Conservation (phyloP, 1,140 invertebrate genomes). For the Cryptotermes secundus region DNA sequence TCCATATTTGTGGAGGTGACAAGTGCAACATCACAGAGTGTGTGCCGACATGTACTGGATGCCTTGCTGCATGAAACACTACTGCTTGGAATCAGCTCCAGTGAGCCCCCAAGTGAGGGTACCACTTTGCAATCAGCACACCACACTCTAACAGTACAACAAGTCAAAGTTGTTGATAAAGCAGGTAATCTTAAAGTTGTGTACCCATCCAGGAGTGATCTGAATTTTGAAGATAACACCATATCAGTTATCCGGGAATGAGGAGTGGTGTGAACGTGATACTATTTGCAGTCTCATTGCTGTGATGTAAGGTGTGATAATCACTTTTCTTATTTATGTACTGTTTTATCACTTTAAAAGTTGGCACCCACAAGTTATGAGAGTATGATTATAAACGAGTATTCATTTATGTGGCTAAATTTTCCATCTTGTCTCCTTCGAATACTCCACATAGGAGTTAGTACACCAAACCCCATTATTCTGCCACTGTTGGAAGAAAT, state of each 20-base stretch:
- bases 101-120: background rate
- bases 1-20: slow-evolving; percentile 78
- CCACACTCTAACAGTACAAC: slow-evolving; percentile 57
- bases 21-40: slow-evolving; percentile 61
- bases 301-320: background rate
- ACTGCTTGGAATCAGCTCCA: background rate
- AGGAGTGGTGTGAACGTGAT: slow-evolving; percentile 17
- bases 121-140: slow-evolving; percentile 23
- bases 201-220: slow-evolving; percentile 75
- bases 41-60: slow-evolving; percentile 54
- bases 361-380: too few relatives aligned
- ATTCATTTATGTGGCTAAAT: too few relatives aligned
- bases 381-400: too few relatives aligned
- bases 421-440: too few relatives aligned
- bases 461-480: too few relatives aligned
- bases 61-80: slow-evolving; percentile 20
- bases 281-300: background rate
- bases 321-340: background rate
- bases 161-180: slow-evolving; percentile 68
- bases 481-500: too few relatives aligned
- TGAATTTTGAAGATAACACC: slow-evolving; percentile 53
- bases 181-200: slow-evolving; percentile 69
- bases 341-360: too few relatives aligned
- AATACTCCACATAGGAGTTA: too few relatives aligned
- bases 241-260: slow-evolving; percentile 47